Conservation (phyloP, 2,888 invertebrate genomes). For the Conus canariensis region DNA sequence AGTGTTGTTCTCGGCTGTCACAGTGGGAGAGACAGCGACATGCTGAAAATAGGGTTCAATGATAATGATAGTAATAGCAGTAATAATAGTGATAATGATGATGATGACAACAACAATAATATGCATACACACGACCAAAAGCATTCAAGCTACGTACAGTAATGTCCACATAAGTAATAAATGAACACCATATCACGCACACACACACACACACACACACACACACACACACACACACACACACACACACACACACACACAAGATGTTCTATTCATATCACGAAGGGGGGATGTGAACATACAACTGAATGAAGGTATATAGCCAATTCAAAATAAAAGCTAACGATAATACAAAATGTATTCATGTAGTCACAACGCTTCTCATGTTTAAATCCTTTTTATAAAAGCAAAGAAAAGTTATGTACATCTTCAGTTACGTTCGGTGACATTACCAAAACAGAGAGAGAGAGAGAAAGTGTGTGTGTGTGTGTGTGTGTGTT, state of each 20-base stretch:
- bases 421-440: neutral
- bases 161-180: too few species aligned
- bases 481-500: constrained; percentile 8
- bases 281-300: too few species aligned
- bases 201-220: constrained; percentile 10
- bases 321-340: too few species aligned
- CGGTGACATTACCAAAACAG: neutral
- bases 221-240: neutral
- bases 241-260: neutral
- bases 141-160: neutral
- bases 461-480: neutral
- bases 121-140: neutral
- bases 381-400: too few species aligned
- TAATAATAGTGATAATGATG: neutral
- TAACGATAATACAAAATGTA: too few species aligned
- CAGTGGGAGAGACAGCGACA: neutral
- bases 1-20: constrained; percentile 3
- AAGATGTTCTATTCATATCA: neutral
- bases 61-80: neutral
- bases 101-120: neutral
- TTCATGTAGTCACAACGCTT: too few species aligned
- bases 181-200: neutral
- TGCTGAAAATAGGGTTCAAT: neutral
- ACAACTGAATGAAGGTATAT: too few species aligned
- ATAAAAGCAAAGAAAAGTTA: too few species aligned